phyloP scores from a whole-genome alignment of 2,888 invertebrate genomes.

The Julus scanicus region DNA sequence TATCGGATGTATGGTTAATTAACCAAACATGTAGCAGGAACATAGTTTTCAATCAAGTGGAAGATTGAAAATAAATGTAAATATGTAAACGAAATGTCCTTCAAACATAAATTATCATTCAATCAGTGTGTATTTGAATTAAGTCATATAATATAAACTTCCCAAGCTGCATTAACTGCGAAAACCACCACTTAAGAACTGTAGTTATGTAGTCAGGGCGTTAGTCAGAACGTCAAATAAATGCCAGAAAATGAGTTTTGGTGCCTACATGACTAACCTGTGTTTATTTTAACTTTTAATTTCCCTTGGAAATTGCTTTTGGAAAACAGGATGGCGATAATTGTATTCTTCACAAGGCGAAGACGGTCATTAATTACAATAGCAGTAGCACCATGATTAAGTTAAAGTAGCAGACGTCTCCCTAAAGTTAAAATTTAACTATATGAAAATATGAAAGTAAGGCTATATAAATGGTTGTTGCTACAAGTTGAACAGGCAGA shows the following conservation, averaged over 20 bases:
- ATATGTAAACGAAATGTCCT: background rate
- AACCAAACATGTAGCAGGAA: background rate
- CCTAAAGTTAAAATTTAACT: background rate
- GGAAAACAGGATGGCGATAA: constrained; percentile 24
- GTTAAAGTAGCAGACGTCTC: background rate
- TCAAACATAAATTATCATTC: background rate
- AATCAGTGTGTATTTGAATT: background rate
- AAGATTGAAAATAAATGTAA: background rate
- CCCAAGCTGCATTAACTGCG: background rate
- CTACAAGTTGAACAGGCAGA: constrained; percentile 16
- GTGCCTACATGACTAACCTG: background rate
- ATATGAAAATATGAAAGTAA: background rate
- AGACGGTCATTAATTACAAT: background rate
- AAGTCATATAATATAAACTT: background rate
- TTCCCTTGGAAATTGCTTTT: background rate
- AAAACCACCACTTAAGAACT: background rate
- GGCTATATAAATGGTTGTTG: background rate
- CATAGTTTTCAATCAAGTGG: no score
- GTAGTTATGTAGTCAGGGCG: constrained; percentile 10
- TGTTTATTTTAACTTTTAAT: background rate
- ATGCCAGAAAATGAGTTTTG: constrained; percentile 13
- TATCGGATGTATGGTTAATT: background rate
- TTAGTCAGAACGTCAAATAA: background rate
- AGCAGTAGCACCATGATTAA: background rate
- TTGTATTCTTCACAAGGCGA: background rate